These are phyloP conservation scores for Phragmatobia fuliginosa DNA, from an alignment of 2,888 invertebrate species.

Conservation along the genomic window DNA sequence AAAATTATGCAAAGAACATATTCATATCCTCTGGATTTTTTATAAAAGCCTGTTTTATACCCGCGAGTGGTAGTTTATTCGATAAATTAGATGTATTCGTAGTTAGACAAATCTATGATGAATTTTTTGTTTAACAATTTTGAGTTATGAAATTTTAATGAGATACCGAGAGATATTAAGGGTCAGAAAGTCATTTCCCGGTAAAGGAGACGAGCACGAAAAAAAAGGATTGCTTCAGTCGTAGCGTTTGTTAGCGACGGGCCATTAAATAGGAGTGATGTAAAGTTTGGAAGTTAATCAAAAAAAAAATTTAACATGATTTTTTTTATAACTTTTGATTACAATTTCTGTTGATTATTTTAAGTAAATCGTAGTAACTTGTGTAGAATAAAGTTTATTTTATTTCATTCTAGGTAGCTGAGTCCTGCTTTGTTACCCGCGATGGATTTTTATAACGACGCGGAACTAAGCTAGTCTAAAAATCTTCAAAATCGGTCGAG, in stretches of 20 bases:
- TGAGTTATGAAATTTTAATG: conserved; percentile 89
- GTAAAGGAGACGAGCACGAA: conserved; percentile 78
- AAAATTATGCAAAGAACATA: neutral
- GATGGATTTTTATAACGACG: too few relatives aligned
- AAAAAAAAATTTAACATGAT: too few relatives aligned
- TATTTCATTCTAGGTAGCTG: too few relatives aligned
- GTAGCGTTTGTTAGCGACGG: conserved; percentile 76
- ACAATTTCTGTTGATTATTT: too few relatives aligned
- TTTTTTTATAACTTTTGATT: too few relatives aligned
- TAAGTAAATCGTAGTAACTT: too few relatives aligned
- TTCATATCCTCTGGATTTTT: neutral
- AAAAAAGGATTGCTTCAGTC: conserved; percentile 79
- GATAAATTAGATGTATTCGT: conserved; percentile 25
- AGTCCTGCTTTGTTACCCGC: too few relatives aligned
- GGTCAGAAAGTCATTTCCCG: conserved; percentile 87
- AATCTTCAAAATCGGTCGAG: too few relatives aligned
- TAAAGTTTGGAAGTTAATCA: too few relatives aligned
- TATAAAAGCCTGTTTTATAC: conserved; percentile 22
- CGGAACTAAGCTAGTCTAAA: too few relatives aligned
- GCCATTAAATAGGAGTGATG: conserved; percentile 57
- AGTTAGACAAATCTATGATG: conserved; percentile 63
- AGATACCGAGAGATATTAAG: conserved; percentile 88
- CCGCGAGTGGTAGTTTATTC: conserved; percentile 29
- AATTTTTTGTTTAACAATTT: conserved; percentile 84
- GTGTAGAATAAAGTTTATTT: too few relatives aligned